phyloP scores from a whole-genome alignment of 2,797 vertebrate genomes.

The Vireo griseus region DNA sequence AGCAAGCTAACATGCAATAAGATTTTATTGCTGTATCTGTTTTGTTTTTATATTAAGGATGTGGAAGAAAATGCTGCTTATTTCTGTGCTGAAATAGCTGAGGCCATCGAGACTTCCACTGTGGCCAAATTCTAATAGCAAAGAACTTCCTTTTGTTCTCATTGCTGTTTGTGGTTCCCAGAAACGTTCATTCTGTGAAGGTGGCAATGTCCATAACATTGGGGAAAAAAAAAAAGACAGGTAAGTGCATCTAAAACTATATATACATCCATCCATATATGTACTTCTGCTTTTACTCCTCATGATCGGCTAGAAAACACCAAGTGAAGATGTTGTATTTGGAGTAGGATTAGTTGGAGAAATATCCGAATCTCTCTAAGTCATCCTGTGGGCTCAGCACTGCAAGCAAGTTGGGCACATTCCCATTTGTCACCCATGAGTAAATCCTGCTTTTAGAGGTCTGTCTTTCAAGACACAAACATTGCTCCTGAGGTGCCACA shows the following conservation, averaged over 20 bases:
- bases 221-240: accelerated
- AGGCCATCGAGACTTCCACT: not conserved
- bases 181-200: not conserved
- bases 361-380: not conserved
- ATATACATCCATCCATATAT: not conserved
- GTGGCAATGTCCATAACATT: accelerated
- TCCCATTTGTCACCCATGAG: not conserved
- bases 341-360: not conserved
- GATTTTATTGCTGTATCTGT: not conserved
- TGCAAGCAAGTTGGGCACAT: not conserved
- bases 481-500: not conserved
- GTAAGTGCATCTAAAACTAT: not conserved
- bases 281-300: not conserved
- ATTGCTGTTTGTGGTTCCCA: not conserved
- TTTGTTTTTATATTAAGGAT: not conserved
- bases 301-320: not conserved
- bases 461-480: not conserved
- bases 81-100: not conserved
- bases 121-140: not conserved
- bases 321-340: not conserved
- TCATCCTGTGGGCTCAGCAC: not conserved
- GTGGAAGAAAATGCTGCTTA: not conserved
- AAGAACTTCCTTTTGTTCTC: not conserved
- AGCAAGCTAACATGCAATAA: not conserved
- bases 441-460: not conserved